Conservation (phyloP, 2,888 invertebrate species). For the Aspidiotus rigidus region DNA sequence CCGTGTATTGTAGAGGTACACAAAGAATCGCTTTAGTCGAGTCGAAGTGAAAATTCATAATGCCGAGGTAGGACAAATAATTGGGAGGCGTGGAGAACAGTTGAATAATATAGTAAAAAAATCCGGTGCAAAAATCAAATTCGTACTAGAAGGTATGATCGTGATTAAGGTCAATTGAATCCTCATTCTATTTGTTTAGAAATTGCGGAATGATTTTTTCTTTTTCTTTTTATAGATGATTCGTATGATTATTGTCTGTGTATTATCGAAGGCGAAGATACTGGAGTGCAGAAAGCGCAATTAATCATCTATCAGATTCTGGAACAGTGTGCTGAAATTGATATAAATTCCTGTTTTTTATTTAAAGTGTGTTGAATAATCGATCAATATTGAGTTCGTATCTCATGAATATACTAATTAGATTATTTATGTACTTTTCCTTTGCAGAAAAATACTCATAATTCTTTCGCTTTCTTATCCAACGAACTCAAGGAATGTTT, state of each 20-base stretch:
- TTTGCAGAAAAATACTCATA: too few relatives aligned
- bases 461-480: too few relatives aligned
- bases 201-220: neutral
- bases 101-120: constrained; percentile 2
- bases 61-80: neutral
- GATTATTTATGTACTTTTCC: too few relatives aligned
- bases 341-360: too few relatives aligned
- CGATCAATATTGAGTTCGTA: too few relatives aligned
- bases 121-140: constrained; percentile 11
- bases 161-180: neutral
- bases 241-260: neutral
- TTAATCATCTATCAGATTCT: too few relatives aligned
- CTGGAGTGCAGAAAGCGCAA: too few relatives aligned
- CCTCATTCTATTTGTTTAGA: neutral
- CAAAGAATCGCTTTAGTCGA: neutral
- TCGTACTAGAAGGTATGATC: constrained; percentile 4
- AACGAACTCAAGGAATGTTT: too few relatives aligned
- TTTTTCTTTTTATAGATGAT: neutral
- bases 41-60: constrained; percentile 10
- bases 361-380: too few relatives aligned
- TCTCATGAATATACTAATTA: too few relatives aligned
- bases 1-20: neutral
- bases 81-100: constrained; percentile 12
- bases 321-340: too few relatives aligned
- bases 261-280: too few relatives aligned